Base-by-base conservation (phyloP, 2,113 vertebrate species). In the Chloebia gouldiae region DNA sequence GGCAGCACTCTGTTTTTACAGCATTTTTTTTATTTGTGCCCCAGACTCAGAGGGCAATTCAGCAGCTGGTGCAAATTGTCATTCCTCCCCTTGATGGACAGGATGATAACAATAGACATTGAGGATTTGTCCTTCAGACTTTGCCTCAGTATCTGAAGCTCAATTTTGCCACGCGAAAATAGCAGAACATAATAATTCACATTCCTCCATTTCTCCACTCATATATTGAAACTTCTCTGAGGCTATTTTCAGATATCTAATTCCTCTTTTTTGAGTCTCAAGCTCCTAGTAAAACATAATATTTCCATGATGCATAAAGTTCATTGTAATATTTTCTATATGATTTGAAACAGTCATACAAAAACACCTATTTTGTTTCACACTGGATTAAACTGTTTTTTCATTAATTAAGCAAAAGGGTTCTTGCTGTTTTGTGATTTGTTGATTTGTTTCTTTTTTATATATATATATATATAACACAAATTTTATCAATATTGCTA, bases 1-100 rank as follows among this genome's bases (percentile, higher is more conserved):
- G 68, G 64, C 71, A 95, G 81, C 90, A 86, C 39, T 94, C 91
- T 63, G 23, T 23, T 95, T 95, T 86, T 70, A 84, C 22, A 57
- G 70, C 7, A 4, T 50, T 63, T 88, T 71, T 60, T 76, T 89
- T 53, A 39, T 11, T n/a, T 47, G 45, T 5, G 31, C 59, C 72
- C 64, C 56, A 79, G 75, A 86, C 45, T 86, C n/a, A 71, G 18
- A 91, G 88, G 69, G 44, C 88, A 92, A 81, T 81, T 71, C 79
- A 88, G 86, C 88, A 95, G 35, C 90, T 81, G 64, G 88, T 60
- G 7, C 25, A 90, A 81, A 88, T 71, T 92, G 64, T 57, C 82
- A 78, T 81, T 88, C 40, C 31, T 70, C 18, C 28, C 15, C 23
- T 56, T 83, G 72, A 88, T 2, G 7, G 80, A 80, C 60, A 88